Evolutionary conservation across 2,113 vertebrate species (phyloP).

Genomic region (Emydocephalus ijimae): DNA sequence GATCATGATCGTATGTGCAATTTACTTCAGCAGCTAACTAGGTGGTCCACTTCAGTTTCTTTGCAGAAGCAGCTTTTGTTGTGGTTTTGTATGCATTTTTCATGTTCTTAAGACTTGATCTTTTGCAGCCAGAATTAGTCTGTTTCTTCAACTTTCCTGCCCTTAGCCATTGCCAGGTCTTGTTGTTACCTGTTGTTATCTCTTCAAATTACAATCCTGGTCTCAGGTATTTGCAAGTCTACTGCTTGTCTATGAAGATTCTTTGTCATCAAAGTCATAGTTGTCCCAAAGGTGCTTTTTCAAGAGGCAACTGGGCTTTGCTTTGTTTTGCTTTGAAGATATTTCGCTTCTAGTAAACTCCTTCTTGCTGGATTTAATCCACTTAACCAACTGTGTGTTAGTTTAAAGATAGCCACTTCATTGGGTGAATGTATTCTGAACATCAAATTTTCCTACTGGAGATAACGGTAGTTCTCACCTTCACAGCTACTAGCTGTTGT

Average conservation of each 20-base stretch:
- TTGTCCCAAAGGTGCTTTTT: no score
- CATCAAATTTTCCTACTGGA: not conserved
- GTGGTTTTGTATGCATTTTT: not conserved
- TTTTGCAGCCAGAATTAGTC: no score
- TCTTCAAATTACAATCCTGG: not conserved
- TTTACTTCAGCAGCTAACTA: not conserved
- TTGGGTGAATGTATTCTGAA: not conserved
- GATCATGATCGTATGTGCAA: not conserved
- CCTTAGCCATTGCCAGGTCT: not conserved
- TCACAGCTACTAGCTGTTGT: constrained; percentile 87
- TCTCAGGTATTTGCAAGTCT: no score
- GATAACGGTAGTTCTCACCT: constrained; percentile 71
- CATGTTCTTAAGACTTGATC: not conserved
- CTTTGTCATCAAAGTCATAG: no score
- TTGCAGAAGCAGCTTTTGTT: not conserved
- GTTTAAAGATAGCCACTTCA: not conserved
- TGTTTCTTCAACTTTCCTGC: not conserved
- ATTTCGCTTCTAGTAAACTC: no score
- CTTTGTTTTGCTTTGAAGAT: no score
- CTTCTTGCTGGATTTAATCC: not conserved
- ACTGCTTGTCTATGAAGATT: no score
- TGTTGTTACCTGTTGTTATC: not conserved
- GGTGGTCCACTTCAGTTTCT: not conserved
- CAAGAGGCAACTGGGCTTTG: no score
- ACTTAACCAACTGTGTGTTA: not conserved